phyloP scores from a whole-genome alignment of 2,888 invertebrate genomes.

The Stenurella melanura region DNA sequence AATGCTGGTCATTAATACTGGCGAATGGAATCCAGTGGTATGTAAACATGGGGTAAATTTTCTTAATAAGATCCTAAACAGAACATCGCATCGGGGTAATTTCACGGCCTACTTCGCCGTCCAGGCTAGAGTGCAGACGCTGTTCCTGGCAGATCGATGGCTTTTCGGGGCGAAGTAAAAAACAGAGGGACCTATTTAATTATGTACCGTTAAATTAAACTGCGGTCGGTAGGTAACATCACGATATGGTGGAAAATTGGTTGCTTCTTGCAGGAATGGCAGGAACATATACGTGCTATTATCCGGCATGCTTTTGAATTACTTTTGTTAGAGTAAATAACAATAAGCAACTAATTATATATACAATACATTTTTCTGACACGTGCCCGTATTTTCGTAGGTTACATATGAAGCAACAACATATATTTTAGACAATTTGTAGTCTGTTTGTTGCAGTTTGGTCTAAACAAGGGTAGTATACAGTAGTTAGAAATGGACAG shows the following conservation, averaged over 20 bases:
- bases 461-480: too few relatives aligned
- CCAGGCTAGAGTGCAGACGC: background rate
- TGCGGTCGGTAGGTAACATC: background rate
- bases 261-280: background rate
- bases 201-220: constrained; percentile 4
- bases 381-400: too few relatives aligned
- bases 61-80: constrained; percentile 9
- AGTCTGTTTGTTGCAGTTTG: too few relatives aligned
- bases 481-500: too few relatives aligned
- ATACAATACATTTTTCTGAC: too few relatives aligned
- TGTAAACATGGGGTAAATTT: constrained; percentile 16
- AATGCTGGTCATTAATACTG: constrained; percentile 26
- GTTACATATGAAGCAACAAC: too few relatives aligned
- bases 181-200: constrained; percentile 2
- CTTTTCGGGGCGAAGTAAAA: background rate
- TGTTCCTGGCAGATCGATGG: background rate
- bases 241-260: constrained; percentile 2
- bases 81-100: constrained; percentile 11
- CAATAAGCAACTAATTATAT: too few relatives aligned
- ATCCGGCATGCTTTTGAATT: background rate
- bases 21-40: constrained; percentile 14
- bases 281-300: background rate
- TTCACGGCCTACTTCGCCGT: constrained; percentile 10
- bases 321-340: too few relatives aligned
- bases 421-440: too few relatives aligned